Percentiles rank a stretch among this genome's conserved stretches.
Evolutionary conservation across 92 coral and sea anemone genomes (phyloP).

Genomic region (Blastomussa wellsi): DNA sequence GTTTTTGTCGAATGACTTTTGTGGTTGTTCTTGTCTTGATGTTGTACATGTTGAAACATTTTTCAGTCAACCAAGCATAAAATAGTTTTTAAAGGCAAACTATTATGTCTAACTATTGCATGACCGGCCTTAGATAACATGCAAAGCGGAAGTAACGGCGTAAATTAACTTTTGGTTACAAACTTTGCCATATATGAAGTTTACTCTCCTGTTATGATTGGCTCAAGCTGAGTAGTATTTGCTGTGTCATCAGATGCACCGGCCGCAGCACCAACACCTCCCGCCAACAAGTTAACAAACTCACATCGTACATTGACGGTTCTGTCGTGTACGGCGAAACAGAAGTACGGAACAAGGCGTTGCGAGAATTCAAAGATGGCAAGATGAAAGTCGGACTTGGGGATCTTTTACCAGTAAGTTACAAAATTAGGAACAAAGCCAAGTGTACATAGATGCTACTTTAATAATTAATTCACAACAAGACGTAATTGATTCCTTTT

Average conservation of each 20-base stretch:
- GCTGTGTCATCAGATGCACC: conserved; percentile 62
- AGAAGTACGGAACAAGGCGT: conserved; percentile 47
- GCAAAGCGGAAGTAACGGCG: too few species aligned
- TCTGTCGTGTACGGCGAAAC: conserved; percentile 65
- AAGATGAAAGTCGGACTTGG: conserved; percentile 75
- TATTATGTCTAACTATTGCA: too few species aligned
- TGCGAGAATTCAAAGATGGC: conserved; percentile 70
- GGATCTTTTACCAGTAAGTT: conserved; percentile 75
- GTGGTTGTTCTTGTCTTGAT: too few species aligned
- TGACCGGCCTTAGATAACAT: too few species aligned
- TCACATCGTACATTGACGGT: conserved; percentile 79
- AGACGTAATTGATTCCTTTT: not conserved
- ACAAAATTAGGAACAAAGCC: not conserved
- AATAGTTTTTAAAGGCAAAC: too few species aligned
- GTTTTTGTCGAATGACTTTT: too few species aligned
- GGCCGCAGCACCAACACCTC: conserved; percentile 73
- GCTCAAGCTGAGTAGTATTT: not conserved
- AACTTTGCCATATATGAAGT: too few species aligned
- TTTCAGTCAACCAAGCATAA: too few species aligned
- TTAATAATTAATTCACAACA: not conserved
- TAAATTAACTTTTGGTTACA: too few species aligned
- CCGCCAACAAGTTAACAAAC: not conserved
- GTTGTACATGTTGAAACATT: too few species aligned
- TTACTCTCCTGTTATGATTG: not conserved
- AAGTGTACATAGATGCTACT: not conserved